Percentiles rank a stretch among this genome's conserved stretches.
phyloP scores from a whole-genome alignment of 2,797 vertebrate genomes.

The Sebastes aleutianus region DNA sequence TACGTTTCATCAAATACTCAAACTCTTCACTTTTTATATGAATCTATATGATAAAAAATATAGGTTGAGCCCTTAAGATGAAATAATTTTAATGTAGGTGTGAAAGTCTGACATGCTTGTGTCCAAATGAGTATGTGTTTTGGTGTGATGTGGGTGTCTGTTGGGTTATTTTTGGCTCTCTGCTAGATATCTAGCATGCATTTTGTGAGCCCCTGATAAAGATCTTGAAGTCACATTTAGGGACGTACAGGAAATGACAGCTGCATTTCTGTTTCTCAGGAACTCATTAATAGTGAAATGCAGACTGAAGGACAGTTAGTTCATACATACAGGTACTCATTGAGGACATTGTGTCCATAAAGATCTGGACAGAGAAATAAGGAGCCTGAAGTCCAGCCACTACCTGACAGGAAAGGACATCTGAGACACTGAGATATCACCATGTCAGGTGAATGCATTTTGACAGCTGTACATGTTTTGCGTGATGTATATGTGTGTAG shows the following conservation, averaged over 20 bases:
- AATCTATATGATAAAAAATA: not conserved
- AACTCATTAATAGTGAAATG: not conserved
- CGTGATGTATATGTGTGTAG: not conserved
- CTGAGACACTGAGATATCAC: conserved; percentile 2
- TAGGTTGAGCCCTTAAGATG: not conserved
- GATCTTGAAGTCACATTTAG: conserved; percentile 22
- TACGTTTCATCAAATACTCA: not conserved
- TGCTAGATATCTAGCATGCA: not conserved
- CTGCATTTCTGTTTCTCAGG: conserved; percentile 2
- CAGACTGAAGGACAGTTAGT: not conserved
- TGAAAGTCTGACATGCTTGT: not conserved
- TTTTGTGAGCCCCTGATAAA: conserved; percentile 41
- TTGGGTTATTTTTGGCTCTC: no score
- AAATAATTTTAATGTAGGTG: not conserved
- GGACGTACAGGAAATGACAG: conserved; percentile 41
- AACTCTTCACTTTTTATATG: not conserved
- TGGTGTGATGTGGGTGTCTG: not conserved
- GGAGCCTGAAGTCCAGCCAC: not conserved
- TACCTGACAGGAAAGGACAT: not conserved
- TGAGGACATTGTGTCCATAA: not conserved
- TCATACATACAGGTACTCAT: not conserved
- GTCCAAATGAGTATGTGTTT: not conserved
- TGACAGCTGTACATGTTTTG: not conserved
- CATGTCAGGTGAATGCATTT: conserved; percentile 55
- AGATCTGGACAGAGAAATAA: not conserved